Evolutionary conservation across 1,140 invertebrate genomes (phyloP), one percentile per base, ranked within the genome.

Genomic region (Ectropis grisescens): DNA sequence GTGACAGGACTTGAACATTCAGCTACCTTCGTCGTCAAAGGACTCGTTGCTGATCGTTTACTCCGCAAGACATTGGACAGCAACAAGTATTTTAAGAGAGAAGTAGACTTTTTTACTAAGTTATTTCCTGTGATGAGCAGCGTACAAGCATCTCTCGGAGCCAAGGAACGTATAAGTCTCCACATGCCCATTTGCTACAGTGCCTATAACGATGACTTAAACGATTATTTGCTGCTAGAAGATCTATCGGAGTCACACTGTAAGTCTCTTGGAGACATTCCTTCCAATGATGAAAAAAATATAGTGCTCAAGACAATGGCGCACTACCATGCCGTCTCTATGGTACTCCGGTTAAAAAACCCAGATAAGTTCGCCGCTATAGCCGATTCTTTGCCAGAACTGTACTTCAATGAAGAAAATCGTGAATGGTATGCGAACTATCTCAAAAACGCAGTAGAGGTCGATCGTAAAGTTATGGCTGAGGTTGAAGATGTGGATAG

Each of bases 211-310:
- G 58, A 61, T 27, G 53, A 44, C 11, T 2, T 19, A 13, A 37
- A 57, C 22, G 61, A 62, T 41, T 66, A 49, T 29, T 42, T 66
- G 24, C 10, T 66, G 9, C 16, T 66, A 22, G 56, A 62, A 37
- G 61, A 66, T 38, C 35, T 66, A 15, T 13, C 28, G 13, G 48
- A 55, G 22, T 38, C 12, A n/a, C 34, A 29, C 30, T 59, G 33
- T 24, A 10, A 10, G 15, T 47, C 52, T 4, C 29, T 59, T 8
- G 16, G 46, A 7, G 36, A 37, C 23, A 31, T 37, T 22, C 42
- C 43, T 1, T 45, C 46, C 12, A 23, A 46, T 13, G 12, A 15
- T 9, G 41, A 62, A 33, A 49, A 42, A 25, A 44, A 60, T 24
- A 16, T 31, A 5, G 46, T 36, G 13, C 39, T 67, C 8, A 54